Percentiles rank a stretch among this genome's conserved stretches.
These are phyloP conservation scores for Drosophila bifasciata DNA, from an alignment of 1,140 invertebrate species.

Conservation along the genomic window DNA sequence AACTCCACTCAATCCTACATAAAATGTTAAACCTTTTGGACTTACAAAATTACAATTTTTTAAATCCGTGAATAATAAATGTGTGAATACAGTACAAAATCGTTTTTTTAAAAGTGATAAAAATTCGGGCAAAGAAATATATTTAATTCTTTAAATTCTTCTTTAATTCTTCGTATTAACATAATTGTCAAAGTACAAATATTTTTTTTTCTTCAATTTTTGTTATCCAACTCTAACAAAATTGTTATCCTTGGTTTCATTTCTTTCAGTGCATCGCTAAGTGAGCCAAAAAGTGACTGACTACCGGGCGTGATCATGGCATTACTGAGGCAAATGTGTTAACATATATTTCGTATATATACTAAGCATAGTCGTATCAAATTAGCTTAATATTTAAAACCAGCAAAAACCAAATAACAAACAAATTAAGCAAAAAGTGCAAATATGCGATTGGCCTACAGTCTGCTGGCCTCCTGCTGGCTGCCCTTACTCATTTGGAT, in stretches of 20 bases:
- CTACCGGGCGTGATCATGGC: conserved; percentile 43
- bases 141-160: too few relatives aligned
- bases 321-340: conserved; percentile 35
- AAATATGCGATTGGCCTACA: neutral
- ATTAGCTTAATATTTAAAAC: conserved; percentile 26
- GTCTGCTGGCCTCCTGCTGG: neutral
- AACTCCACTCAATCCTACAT: too few relatives aligned
- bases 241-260: neutral
- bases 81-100: too few relatives aligned
- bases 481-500: conserved; percentile 20
- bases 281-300: conserved; percentile 32
- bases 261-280: conserved; percentile 41
- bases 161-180: too few relatives aligned
- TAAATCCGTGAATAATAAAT: too few relatives aligned
- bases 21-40: too few relatives aligned
- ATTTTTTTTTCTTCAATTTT: too few relatives aligned
- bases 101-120: too few relatives aligned
- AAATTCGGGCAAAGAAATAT: too few relatives aligned
- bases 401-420: conserved; percentile 13
- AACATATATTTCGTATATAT: conserved; percentile 5
- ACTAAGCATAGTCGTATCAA: conserved; percentile 26
- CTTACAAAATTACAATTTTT: too few relatives aligned
- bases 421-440: neutral
- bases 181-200: too few relatives aligned
- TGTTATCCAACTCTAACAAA: neutral